Percentiles rank a stretch among this genome's conserved stretches.
These are phyloP conservation scores for Acronicta alni DNA, from an alignment of 2,888 invertebrate species.

Conservation along the genomic window DNA sequence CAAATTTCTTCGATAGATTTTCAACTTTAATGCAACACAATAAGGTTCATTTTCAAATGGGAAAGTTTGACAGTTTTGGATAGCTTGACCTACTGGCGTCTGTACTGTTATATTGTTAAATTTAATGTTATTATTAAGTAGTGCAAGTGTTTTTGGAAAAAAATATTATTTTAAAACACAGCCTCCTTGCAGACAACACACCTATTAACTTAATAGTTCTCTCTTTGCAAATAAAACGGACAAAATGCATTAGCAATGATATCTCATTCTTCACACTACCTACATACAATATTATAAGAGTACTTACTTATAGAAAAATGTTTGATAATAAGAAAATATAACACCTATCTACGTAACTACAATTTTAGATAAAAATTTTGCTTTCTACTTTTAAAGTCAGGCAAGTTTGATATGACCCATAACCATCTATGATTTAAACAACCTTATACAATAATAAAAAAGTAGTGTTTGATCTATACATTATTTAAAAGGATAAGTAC, in stretches of 20 bases:
- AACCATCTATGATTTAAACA: conserved; percentile 26
- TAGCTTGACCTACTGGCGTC: no score
- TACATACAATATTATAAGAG: conserved; percentile 22
- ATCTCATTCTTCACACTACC: background rate
- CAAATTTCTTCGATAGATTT: no score
- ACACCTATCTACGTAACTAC: conserved; percentile 18
- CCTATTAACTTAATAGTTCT: no score
- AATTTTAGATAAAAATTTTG: conserved; percentile 26
- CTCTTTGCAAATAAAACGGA: background rate
- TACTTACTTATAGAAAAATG: no score
- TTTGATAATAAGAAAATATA: conserved; percentile 36
- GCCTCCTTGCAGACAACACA: no score
- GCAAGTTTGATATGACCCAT: conserved; percentile 55
- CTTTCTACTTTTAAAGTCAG: conserved; percentile 35
- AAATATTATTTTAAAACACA: no score
- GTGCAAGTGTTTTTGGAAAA: no score
- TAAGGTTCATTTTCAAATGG: no score
- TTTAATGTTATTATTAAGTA: no score
- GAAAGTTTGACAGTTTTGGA: no score
- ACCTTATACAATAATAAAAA: conserved; percentile 11
- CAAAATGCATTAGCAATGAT: conserved; percentile 13
- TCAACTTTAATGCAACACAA: no score
- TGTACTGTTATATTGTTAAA: no score
- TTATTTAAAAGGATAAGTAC: conserved; percentile 39
- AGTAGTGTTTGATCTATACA: conserved; percentile 25